phyloP scores from a whole-genome alignment of 2,888 invertebrate species.

The Tetranychus piercei region DNA sequence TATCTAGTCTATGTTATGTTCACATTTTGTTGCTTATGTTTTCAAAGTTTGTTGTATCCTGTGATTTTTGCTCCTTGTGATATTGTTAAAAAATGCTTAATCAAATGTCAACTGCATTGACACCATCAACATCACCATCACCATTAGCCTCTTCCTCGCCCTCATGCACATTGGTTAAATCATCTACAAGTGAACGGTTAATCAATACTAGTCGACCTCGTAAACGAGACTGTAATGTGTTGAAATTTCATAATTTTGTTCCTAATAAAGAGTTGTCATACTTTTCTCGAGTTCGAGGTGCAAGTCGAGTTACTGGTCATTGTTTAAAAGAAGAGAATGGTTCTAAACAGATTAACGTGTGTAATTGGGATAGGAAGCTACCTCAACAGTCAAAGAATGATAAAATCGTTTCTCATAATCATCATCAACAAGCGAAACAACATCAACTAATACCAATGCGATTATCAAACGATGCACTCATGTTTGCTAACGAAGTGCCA shows the following conservation, averaged over 20 bases:
- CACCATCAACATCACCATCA: background rate
- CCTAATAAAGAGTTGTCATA: background rate
- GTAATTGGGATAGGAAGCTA: conserved; percentile 22
- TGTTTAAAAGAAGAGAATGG: conserved; percentile 26
- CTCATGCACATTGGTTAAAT: background rate
- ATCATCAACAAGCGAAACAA: no score
- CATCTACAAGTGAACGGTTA: background rate
- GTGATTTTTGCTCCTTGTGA: no score
- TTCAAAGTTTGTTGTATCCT: no score
- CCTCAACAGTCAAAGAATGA: background rate
- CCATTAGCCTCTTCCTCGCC: background rate
- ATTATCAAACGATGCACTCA: background rate
- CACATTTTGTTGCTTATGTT: no score
- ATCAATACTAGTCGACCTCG: background rate
- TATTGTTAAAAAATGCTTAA: no score
- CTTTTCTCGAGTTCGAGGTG: background rate
- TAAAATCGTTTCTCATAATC: background rate
- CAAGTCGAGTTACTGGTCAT: conserved; percentile 2
- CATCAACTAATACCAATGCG: background rate
- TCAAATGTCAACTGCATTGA: no score
- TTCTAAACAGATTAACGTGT: conserved; percentile 27
- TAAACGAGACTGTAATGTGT: background rate
- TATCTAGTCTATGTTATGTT: no score
- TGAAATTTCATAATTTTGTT: conserved; percentile 13
- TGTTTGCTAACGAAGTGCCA: background rate